Conservation (phyloP, 2,797 vertebrate genomes). For the Sandelia bainsii region DNA sequence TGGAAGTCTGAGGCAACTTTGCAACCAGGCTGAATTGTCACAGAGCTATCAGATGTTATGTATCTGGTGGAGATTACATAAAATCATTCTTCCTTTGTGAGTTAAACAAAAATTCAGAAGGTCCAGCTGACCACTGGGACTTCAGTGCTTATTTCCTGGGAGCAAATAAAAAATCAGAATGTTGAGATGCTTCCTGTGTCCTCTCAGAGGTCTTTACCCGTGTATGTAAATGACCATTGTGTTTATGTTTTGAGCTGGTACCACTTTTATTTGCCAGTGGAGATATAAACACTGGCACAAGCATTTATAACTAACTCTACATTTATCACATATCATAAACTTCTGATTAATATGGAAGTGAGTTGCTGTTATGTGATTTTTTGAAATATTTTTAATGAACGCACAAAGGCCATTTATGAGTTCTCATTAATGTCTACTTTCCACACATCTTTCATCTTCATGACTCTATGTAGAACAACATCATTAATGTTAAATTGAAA, state of each 20-base stretch:
- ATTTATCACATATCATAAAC: constrained; percentile 64
- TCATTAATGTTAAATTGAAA: constrained; percentile 74
- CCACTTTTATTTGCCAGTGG: constrained; percentile 53
- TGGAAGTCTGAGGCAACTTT: constrained; percentile 59
- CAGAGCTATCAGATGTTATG: constrained; percentile 34
- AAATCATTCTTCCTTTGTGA: constrained; percentile 6
- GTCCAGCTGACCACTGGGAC: constrained; percentile 24
- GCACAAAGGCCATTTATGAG: constrained; percentile 54
- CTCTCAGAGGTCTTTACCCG: constrained; percentile 34
- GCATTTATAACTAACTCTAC: constrained; percentile 59
- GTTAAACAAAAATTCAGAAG: neutral
- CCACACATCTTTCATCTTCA: constrained; percentile 67
- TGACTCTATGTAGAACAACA: constrained; percentile 62
- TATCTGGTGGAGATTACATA: neutral
- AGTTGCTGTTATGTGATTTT: constrained; percentile 33
- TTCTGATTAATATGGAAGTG: constrained; percentile 38
- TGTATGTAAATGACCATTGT: constrained; percentile 58
- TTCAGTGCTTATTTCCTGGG: constrained; percentile 22
- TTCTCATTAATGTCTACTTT: constrained; percentile 62
- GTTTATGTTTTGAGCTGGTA: constrained; percentile 42
- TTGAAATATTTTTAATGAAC: constrained; percentile 54
- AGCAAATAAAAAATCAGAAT: constrained; percentile 22
- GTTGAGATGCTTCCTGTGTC: constrained; percentile 35
- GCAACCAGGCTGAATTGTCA: constrained; percentile 46
- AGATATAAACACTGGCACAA: constrained; percentile 45